These are phyloP conservation scores for Euphydryas editha DNA, from an alignment of 2,888 invertebrate species.

Conservation along the genomic window DNA sequence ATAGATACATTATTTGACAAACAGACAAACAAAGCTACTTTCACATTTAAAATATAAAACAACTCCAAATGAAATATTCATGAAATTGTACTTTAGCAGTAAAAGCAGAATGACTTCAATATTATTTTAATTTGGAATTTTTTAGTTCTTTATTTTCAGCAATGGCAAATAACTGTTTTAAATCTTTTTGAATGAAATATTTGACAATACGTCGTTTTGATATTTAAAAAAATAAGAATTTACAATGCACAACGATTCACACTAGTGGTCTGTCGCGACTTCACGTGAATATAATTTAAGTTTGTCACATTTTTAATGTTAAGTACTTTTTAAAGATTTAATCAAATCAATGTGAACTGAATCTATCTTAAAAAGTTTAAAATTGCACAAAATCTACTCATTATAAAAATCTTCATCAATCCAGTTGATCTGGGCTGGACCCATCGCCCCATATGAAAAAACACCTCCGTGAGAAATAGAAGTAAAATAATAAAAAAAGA, in stretches of 20 bases:
- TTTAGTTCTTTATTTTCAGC: not conserved
- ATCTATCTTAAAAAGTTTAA: no score
- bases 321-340: no score
- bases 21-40: no score
- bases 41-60: not conserved
- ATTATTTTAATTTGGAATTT: constrained; percentile 1
- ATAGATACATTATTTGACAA: no score
- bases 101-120: not conserved
- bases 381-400: no score
- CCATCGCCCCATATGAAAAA: no score
- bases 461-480: no score
- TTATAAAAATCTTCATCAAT: no score
- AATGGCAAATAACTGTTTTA: not conserved
- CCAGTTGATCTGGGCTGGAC: no score
- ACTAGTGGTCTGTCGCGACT: not conserved
- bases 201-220: not conserved
- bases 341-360: no score
- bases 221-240: not conserved
- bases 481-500: no score
- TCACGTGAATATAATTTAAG: not conserved
- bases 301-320: not conserved
- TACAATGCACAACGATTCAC: not conserved
- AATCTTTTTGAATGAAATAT: not conserved
- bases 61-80: not conserved
- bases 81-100: not conserved